phyloP scores from a whole-genome alignment of 2,797 vertebrate species.

The Graptemys geographica region DNA sequence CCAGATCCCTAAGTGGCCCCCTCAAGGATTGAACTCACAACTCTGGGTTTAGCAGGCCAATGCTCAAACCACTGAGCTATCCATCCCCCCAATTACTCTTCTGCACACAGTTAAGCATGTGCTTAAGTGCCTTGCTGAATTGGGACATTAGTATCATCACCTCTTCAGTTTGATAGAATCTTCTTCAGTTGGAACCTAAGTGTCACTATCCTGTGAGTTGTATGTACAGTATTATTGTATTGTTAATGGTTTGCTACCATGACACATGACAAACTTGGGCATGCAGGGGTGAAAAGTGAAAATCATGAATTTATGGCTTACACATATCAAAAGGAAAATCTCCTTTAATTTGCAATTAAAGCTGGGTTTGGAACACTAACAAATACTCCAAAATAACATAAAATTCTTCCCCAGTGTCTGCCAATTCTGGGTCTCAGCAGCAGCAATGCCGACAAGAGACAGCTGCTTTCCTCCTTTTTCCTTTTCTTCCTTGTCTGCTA shows the following conservation, averaged over 20 bases:
- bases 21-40: too few relatives aligned
- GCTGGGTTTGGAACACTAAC: background rate
- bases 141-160: background rate
- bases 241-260: background rate
- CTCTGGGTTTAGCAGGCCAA: too few relatives aligned
- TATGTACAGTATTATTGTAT: background rate
- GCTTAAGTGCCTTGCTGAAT: background rate
- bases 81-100: background rate
- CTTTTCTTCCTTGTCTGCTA: background rate
- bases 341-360: background rate
- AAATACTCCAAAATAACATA: background rate
- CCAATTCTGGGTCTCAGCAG: background rate
- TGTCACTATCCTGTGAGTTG: background rate
- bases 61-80: too few relatives aligned
- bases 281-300: background rate
- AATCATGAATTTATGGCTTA: background rate
- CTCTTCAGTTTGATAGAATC: background rate
- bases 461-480: background rate
- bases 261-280: background rate
- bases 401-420: background rate
- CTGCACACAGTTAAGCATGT: background rate
- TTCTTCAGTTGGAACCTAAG: background rate
- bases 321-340: background rate
- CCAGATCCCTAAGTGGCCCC: too few relatives aligned
- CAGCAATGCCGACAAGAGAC: background rate